These are phyloP conservation scores for Addax nasomaculatus DNA, from an alignment of 2,113 vertebrate genomes.

Conservation along the genomic window DNA sequence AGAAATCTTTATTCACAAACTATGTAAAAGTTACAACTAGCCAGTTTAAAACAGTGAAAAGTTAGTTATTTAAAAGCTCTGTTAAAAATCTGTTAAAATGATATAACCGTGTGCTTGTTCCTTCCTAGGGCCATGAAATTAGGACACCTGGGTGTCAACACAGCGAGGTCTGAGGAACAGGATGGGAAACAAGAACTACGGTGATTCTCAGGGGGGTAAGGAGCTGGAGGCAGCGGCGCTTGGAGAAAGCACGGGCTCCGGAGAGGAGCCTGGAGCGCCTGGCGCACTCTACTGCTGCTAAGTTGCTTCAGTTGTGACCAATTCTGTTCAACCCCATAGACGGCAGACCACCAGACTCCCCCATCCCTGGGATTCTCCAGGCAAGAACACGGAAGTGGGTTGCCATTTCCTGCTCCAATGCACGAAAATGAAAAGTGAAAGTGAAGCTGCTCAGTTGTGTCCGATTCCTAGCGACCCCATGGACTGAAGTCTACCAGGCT, in stretches of 20 bases:
- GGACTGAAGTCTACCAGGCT: neutral
- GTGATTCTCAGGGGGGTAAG: no score
- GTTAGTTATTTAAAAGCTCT: neutral
- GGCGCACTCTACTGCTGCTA: neutral
- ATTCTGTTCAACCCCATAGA: neutral
- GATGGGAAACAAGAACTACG: no score
- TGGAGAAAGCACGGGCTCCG: neutral
- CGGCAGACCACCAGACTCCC: accelerated
- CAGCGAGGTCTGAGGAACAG: neutral
- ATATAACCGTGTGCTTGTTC: neutral
- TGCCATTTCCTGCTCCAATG: neutral
- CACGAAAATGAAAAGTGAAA: neutral
- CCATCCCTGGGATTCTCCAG: neutral
- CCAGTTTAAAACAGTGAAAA: neutral
- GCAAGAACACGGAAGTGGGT: neutral
- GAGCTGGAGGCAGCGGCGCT: neutral
- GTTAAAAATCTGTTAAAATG: neutral
- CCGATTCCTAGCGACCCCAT: neutral
- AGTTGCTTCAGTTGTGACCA: accelerated
- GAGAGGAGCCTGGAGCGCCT: no score
- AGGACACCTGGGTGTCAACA: neutral
- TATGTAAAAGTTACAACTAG: neutral
- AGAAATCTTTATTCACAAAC: conserved; percentile 52
- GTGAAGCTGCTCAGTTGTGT: neutral
- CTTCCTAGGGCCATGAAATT: neutral